Conservation (phyloP, 2,797 vertebrate species). For the Distichodus sexfasciatus region DNA sequence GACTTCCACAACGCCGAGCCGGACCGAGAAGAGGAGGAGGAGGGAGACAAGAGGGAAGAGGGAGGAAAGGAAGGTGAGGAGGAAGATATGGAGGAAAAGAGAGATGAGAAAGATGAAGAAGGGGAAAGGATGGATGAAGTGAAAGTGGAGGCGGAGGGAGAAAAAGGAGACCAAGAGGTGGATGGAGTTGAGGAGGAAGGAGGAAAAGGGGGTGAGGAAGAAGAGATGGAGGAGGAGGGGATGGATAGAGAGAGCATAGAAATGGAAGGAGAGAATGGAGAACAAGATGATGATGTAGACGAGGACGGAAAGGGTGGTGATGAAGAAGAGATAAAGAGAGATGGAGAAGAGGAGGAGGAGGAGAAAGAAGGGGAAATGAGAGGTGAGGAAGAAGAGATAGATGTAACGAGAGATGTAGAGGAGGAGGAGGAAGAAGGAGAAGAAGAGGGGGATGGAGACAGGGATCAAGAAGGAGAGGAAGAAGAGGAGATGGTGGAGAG, state of each 20-base stretch:
- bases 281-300: background rate
- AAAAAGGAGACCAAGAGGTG: background rate
- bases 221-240: background rate
- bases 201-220: background rate
- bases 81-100: background rate
- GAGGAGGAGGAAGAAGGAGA: background rate
- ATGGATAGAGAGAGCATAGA: background rate
- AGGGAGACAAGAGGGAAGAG: slow-evolving; percentile 35
- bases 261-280: background rate
- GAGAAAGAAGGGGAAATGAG: background rate
- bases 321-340: background rate
- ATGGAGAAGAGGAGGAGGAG: background rate
- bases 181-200: background rate
- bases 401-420: background rate
- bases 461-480: background rate
- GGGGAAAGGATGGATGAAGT: background rate
- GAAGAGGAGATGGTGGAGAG: too few relatives aligned
- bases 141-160: background rate
- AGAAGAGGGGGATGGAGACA: background rate
- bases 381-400: background rate
- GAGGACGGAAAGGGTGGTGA: background rate
- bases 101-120: background rate
- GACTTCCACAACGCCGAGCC: slow-evolving; percentile 4
- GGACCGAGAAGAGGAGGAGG: slow-evolving; percentile 33
- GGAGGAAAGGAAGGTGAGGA: background rate